phyloP scores from a whole-genome alignment of 2,113 vertebrate genomes.

The Myodes glareolus region DNA sequence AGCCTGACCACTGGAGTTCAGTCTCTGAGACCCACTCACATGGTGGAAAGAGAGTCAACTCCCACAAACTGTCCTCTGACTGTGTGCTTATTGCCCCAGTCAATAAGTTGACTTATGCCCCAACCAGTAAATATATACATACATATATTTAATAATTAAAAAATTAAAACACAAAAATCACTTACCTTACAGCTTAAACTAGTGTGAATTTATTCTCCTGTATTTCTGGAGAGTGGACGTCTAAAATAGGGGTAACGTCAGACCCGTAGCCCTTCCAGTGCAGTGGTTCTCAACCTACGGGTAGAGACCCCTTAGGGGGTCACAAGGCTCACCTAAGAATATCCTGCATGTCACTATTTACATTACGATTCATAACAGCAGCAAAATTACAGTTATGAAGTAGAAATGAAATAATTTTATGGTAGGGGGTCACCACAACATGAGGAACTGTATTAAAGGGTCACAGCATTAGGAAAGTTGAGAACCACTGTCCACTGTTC shows the following conservation, averaged over 20 bases:
- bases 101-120: too few species aligned
- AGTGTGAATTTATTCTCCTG: not conserved
- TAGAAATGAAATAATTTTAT: not conserved
- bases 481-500: not conserved
- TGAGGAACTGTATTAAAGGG: not conserved
- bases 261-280: not conserved
- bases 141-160: not conserved
- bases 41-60: not conserved
- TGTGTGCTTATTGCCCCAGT: too few species aligned
- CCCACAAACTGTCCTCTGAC: not conserved
- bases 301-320: not conserved
- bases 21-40: not conserved
- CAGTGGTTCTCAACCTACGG: not conserved
- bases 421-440: not conserved
- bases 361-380: not conserved
- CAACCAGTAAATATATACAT: too few species aligned
- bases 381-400: not conserved
- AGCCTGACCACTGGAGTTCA: not conserved
- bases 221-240: not conserved
- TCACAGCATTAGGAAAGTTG: not conserved
- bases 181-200: not conserved
- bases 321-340: not conserved
- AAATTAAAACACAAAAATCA: not conserved
- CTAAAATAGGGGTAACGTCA: not conserved
- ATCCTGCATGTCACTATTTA: not conserved